Conservation (phyloP, 1,140 invertebrate species). For the Lamellibrachia luymesi region DNA sequence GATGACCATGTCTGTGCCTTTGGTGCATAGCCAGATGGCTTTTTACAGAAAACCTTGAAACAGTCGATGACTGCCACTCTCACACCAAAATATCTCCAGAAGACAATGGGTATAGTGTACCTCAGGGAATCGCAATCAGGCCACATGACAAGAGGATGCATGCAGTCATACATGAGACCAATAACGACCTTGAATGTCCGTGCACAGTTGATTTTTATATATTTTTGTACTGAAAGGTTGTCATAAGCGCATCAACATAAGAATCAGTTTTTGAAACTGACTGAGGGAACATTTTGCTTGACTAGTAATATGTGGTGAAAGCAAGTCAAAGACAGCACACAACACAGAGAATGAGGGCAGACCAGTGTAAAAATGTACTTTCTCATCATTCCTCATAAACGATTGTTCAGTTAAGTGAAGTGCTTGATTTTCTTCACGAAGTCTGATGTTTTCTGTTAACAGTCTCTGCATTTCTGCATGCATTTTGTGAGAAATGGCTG, state of each 20-base stretch:
- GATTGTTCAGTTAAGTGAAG: background rate
- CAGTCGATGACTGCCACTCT: conserved; percentile 26
- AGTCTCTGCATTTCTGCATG: background rate
- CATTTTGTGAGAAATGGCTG: no score
- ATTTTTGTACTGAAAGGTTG: conserved; percentile 6
- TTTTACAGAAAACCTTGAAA: conserved; percentile 17
- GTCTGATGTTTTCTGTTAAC: background rate
- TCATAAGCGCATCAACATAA: background rate
- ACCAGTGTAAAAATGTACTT: background rate
- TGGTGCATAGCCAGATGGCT: background rate
- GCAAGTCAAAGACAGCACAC: background rate
- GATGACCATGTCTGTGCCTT: background rate
- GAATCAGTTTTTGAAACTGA: background rate
- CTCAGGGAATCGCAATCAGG: conserved; percentile 28
- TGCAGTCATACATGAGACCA: conserved; percentile 21
- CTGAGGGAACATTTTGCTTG: background rate
- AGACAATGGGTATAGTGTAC: conserved; percentile 30
- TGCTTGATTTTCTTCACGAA: background rate
- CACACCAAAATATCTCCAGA: conserved; percentile 28
- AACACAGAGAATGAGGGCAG: background rate
- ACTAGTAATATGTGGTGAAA: background rate
- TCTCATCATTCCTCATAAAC: background rate
- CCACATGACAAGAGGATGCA: conserved; percentile 29
- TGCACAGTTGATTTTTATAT: conserved; percentile 23
- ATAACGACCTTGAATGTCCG: conserved; percentile 24